Evolutionary conservation across 2,113 vertebrate genomes (phyloP).

Genomic region (Platichthys stellatus): DNA sequence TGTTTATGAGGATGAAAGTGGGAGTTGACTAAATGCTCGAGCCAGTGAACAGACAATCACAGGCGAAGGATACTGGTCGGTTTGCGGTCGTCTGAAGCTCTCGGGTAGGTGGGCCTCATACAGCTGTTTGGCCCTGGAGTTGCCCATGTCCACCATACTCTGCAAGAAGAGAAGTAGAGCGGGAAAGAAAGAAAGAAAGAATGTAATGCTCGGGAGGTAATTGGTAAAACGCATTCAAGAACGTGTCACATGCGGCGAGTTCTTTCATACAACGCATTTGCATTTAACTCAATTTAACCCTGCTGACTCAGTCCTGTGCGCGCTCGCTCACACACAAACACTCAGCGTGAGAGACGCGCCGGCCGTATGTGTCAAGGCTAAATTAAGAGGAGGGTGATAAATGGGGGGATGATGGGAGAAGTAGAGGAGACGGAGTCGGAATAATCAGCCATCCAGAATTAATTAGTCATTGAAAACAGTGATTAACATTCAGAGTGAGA

Average conservation of each 20-base stretch:
- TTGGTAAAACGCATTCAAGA: background rate
- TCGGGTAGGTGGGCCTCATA: slow-evolving; percentile 98
- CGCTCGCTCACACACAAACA: background rate
- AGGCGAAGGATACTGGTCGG: slow-evolving; percentile 96
- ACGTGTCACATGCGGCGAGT: slow-evolving; percentile 11
- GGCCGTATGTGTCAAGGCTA: slow-evolving; percentile 55
- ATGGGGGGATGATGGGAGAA: slow-evolving; percentile 68
- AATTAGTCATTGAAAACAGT: slow-evolving; percentile 78
- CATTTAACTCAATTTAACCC: slow-evolving; percentile 42
- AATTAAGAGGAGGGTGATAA: slow-evolving; percentile 74
- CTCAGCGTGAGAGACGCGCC: slow-evolving; percentile 30
- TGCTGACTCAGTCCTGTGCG: background rate
- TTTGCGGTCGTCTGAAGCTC: slow-evolving; percentile 95
- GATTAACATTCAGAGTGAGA: slow-evolving; percentile 79
- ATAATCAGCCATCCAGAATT: slow-evolving; percentile 81
- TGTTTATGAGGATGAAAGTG: background rate
- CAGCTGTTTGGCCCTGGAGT: slow-evolving; percentile 90
- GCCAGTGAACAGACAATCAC: slow-evolving; percentile 8
- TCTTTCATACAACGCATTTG: slow-evolving; percentile 49
- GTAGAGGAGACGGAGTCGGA: slow-evolving; percentile 59
- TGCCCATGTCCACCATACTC: slow-evolving; percentile 99
- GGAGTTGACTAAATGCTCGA: background rate
- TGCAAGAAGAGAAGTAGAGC: slow-evolving; percentile 55
- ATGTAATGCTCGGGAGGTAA: background rate
- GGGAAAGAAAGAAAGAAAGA: background rate